Evolutionary conservation across 1,140 invertebrate genomes (phyloP), one percentile per base, ranked within the genome.

Genomic region (Rhopalosiphum maidis): DNA sequence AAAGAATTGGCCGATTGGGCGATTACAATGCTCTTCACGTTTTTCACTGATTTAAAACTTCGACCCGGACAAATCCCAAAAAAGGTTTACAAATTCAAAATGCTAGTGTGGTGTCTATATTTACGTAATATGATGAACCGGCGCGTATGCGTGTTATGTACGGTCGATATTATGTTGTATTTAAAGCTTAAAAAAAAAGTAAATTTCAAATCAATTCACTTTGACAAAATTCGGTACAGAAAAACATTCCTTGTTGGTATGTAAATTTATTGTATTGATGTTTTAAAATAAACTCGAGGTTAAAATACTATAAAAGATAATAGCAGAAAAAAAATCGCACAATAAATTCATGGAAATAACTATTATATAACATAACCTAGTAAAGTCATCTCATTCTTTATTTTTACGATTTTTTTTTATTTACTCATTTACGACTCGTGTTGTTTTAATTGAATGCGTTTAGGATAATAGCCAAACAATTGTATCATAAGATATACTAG

Each of bases 21-120:
- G 89, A 92, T 92, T 92, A 92, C 90, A 51, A 92, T 92, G 90
- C 77, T 51, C 22, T 48, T 9, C 90, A 92, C 90, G 90, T 92
- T 92, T 48, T 83, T 37, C 68, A 37, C 60, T 92, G 90, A 83
- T 83, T 92, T 77, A 92, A 92, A 92, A 92, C 43, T 92, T 92
- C 43, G 30, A 91, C 90, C 90, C 90, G n/a, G n/a, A 46, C 68
- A 23, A 93, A 43, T 35, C 41, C 48, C 1, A n/a, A 82, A 94
- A 88, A 90, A 43, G 88, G 37, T 90, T 90, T 68, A 5, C 23
- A n/a, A 90, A 68, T 90, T 68, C 54, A 90, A 90, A 90, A 90
- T n/a, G 21, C 35, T 11, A 46, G 41, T n/a, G 86, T 87, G 25
- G 11, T 35, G 23, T 55, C 88, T 89, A 77, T 77, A 55, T 22